Evolutionary conservation across 2,888 invertebrate species (phyloP).

Genomic region (Neuroscelio doddi): DNA sequence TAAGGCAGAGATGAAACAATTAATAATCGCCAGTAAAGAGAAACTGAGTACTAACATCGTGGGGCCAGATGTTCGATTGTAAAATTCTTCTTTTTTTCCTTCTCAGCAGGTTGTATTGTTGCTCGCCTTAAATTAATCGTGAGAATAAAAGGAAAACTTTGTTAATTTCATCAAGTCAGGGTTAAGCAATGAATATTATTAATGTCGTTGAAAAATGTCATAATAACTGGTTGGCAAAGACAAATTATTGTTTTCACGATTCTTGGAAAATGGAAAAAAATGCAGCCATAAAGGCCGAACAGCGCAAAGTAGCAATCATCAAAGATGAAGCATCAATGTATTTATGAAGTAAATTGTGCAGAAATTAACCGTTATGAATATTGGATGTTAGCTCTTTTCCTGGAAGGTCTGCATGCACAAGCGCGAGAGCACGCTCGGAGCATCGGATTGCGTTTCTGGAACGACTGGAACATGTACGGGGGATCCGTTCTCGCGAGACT

Average conservation of each 20-base stretch:
- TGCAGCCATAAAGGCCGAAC: slow-evolving; percentile 41
- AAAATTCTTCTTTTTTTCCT: too few species aligned
- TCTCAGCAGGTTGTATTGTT: too few species aligned
- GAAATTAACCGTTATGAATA: slow-evolving; percentile 46
- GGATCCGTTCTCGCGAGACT: slow-evolving; percentile 11
- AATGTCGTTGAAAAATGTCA: not conserved
- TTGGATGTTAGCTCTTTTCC: slow-evolving; percentile 41
- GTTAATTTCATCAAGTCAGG: too few species aligned
- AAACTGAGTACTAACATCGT: slow-evolving; percentile 41
- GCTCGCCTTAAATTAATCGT: too few species aligned
- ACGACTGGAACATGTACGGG: slow-evolving; percentile 45
- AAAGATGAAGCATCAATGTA: slow-evolving; percentile 47
- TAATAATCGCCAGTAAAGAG: slow-evolving; percentile 60
- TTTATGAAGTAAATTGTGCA: slow-evolving; percentile 45
- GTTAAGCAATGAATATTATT: not conserved
- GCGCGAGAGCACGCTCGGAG: slow-evolving; percentile 46
- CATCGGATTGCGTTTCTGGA: slow-evolving; percentile 50
- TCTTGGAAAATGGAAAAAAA: slow-evolving; percentile 23
- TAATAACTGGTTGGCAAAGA: not conserved
- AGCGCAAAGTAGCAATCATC: slow-evolving; percentile 45
- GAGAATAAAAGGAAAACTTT: too few species aligned
- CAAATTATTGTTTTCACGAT: slow-evolving; percentile 7
- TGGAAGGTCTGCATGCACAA: slow-evolving; percentile 44
- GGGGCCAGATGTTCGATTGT: slow-evolving; percentile 48
- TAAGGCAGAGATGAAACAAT: slow-evolving; percentile 69